Conservation (phyloP, 1,140 invertebrate genomes). For the Agrilus planipennis region DNA sequence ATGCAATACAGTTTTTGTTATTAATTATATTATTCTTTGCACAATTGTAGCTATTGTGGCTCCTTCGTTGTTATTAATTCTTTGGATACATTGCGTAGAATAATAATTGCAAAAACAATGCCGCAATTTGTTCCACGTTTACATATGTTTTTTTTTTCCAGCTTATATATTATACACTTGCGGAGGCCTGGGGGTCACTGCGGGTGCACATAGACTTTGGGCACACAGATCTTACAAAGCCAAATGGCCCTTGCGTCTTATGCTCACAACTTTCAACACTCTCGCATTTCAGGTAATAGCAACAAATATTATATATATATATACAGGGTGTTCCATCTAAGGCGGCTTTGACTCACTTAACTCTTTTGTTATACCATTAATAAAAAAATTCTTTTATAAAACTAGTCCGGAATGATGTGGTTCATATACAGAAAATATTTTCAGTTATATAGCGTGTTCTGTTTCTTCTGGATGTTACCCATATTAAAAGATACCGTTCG, state of each 20-base stretch:
- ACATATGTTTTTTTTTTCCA: constrained; percentile 40
- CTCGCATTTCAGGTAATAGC: constrained; percentile 80
- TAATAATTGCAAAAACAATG: too few relatives aligned
- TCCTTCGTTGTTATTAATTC: too few relatives aligned
- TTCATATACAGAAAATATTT: too few relatives aligned
- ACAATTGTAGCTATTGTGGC: too few relatives aligned
- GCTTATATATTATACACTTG: constrained; percentile 55
- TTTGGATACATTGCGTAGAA: too few relatives aligned
- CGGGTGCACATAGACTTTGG: constrained; percentile 90
- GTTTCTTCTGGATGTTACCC: background rate
- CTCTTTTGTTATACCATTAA: background rate
- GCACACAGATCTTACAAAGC: constrained; percentile 91
- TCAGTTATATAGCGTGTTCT: too few relatives aligned
- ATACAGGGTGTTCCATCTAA: too few relatives aligned
- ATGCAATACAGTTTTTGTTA: too few relatives aligned
- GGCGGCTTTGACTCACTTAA: background rate
- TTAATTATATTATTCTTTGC: too few relatives aligned
- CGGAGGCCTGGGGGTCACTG: constrained; percentile 76
- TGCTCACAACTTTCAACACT: constrained; percentile 70
- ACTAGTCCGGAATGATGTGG: too few relatives aligned
- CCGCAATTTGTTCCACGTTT: too few relatives aligned
- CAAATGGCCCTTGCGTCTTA: constrained; percentile 66
- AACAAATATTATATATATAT: constrained; percentile 12
- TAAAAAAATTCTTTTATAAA: background rate
- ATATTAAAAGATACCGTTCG: too few relatives aligned